A percentile compares a stretch with the other conserved stretches of the same genome.
These are phyloP conservation scores for Augiades crinisus DNA, from an alignment of 2,888 invertebrate species.

Conservation along the genomic window DNA sequence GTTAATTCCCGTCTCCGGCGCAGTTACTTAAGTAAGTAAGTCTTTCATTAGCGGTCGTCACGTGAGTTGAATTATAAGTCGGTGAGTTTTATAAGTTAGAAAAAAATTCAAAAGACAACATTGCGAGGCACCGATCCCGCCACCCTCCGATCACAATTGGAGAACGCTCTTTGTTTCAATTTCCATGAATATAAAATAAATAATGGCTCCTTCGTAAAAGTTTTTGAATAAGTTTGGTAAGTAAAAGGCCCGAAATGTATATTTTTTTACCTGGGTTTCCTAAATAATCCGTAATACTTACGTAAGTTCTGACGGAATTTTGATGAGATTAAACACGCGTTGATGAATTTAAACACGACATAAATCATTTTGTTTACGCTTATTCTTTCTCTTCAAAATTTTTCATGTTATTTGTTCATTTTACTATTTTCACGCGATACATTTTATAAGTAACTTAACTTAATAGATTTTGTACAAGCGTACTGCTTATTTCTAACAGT, in stretches of 20 bases:
- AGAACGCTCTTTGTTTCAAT: constrained; percentile 22
- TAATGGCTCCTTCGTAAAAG: constrained; percentile 19
- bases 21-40: constrained; percentile 75
- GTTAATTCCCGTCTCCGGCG: constrained; percentile 71
- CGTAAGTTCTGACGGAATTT: no score
- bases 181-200: constrained; percentile 25
- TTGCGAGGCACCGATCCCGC: constrained; percentile 28
- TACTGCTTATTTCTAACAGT: no score
- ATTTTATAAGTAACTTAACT: no score
- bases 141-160: constrained; percentile 16
- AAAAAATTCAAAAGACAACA: constrained; percentile 62
- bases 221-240: constrained; percentile 14
- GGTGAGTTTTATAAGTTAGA: constrained; percentile 50
- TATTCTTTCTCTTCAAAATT: no score
- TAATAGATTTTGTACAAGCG: no score
- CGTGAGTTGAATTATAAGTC: constrained; percentile 70
- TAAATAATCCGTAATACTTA: no score
- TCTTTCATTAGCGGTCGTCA: constrained; percentile 76
- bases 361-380: no score
- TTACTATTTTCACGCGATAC: no score
- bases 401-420: no score
- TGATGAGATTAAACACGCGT: no score
- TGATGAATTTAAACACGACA: no score
- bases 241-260: constrained; percentile 3
- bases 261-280: neutral